Evolutionary conservation across 2,888 invertebrate species (phyloP), one percentile per base, ranked within the genome.

Genomic region (Mythimna albipuncta): DNA sequence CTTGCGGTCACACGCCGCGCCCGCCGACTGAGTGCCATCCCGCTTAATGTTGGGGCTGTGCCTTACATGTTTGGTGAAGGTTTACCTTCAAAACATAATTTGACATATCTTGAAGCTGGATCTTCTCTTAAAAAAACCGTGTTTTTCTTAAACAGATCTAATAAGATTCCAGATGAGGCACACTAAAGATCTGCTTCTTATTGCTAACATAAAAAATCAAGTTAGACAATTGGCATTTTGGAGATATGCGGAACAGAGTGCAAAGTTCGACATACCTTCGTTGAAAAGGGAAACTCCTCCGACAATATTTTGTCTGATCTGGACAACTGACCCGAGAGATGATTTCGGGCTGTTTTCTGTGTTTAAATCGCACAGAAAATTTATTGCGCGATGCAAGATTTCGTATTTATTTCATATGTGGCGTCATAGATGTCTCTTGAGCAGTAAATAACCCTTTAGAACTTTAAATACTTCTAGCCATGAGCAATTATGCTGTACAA

Each of bases 1-100:
- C 69, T 74, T 79, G 86, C 76, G 87, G 87, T 85, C 79, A 59
- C 85, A 71, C 69, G 69, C 72, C n/a, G 65, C 64, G 71, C 59
- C 61, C 68, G 73, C 77, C 77, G 72, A 79, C 73, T 74, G 32
- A 69, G 50, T 26, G 66, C 64, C 38, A 73, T 44, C 63, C 74
- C 41, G 44, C 62, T 55, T 72, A 71, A 77, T 81, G 68, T 66
- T 63, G 55, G 58, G 50, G 55, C n/a, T 73, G 47, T 50, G 5
- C n/a, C 59, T 57, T 55, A 72, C 44, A 55, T 57, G 21, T 58
- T 54, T 44, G 11, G 21, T 41, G 13, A 66, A 11, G 32, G 32
- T 80, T 74, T 75, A 62, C 26, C 19, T 2, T 6, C 32, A n/a
- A 57, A 52, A 35, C 26, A 2, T 76, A 26, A 38, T 47, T 52